Percentiles rank a stretch among this genome's conserved stretches.
These are phyloP conservation scores for Achlya flavicornis DNA, from an alignment of 2,888 invertebrate species.

Conservation along the genomic window DNA sequence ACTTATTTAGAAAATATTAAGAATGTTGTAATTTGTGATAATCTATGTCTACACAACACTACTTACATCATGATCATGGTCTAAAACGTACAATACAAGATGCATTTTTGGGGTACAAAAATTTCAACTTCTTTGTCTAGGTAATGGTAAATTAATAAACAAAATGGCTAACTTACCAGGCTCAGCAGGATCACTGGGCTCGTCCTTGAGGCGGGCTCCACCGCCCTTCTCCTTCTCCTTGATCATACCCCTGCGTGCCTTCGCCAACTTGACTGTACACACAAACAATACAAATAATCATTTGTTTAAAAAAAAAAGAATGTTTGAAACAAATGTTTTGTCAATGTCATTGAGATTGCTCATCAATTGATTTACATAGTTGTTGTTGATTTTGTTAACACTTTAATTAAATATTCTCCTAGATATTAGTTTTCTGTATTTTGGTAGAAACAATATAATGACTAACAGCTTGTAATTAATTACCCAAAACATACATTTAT, in stretches of 20 bases:
- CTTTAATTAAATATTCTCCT: too few relatives aligned
- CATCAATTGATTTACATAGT: too few relatives aligned
- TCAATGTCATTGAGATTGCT: too few relatives aligned
- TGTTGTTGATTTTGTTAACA: too few relatives aligned
- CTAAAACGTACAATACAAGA: not conserved
- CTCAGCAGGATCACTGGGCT: conserved; percentile 79
- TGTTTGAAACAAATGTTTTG: not conserved
- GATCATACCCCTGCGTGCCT: conserved; percentile 85
- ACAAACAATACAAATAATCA: conserved; percentile 19
- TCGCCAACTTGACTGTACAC: conserved; percentile 83
- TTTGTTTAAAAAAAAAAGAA: not conserved
- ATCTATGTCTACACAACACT: too few relatives aligned
- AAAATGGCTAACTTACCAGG: conserved; percentile 62
- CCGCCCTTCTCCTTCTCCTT: conserved; percentile 85
- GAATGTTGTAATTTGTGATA: not conserved
- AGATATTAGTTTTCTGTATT: too few relatives aligned
- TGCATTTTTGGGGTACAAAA: not conserved
- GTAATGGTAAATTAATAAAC: too few relatives aligned
- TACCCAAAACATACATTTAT: too few relatives aligned
- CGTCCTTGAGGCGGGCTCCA: conserved; percentile 80
- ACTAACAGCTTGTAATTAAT: too few relatives aligned
- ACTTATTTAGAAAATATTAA: not conserved
- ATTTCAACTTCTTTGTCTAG: too few relatives aligned
- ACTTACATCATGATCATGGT: too few relatives aligned
- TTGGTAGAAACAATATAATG: too few relatives aligned